These are phyloP conservation scores for Tenualosa thibaudeaui DNA, from an alignment of 2,797 vertebrate genomes.

Conservation along the genomic window DNA sequence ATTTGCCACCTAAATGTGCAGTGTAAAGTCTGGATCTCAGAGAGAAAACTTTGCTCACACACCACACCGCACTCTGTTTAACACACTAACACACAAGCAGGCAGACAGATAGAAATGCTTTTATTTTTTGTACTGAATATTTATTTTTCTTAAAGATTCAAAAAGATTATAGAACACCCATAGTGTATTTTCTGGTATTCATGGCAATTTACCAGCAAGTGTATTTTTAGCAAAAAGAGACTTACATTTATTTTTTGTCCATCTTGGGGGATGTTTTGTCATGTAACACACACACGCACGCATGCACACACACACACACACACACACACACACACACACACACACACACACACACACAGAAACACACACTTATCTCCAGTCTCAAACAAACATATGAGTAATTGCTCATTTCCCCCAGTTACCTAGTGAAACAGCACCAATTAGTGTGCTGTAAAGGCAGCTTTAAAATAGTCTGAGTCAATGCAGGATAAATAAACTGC, in stretches of 20 bases:
- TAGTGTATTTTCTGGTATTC: neutral
- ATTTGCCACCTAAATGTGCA: conserved; percentile 35
- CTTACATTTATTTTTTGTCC: neutral
- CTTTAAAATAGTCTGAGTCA: conserved; percentile 73
- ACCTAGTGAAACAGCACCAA: conserved; percentile 80
- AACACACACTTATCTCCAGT: conserved; percentile 34
- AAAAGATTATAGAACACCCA: neutral
- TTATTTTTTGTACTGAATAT: neutral
- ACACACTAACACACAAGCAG: neutral
- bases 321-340: conserved; percentile 29
- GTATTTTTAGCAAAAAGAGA: neutral
- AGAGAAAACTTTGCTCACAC: conserved; percentile 14
- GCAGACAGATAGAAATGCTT: neutral
- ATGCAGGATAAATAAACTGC: conserved; percentile 78
- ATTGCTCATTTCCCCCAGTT: conserved; percentile 82
- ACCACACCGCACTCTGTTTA: neutral
- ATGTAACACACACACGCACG: conserved; percentile 1
- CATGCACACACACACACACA: conserved; percentile 41
- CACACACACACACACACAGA: conserved; percentile 41
- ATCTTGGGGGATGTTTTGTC: neutral
- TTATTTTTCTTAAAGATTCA: neutral
- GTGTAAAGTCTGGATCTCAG: conserved; percentile 20
- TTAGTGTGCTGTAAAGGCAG: conserved; percentile 79
- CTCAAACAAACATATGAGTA: conserved; percentile 73
- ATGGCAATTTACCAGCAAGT: neutral